Conservation (phyloP, 1,140 invertebrate genomes). For the Cotesia glomerata region DNA sequence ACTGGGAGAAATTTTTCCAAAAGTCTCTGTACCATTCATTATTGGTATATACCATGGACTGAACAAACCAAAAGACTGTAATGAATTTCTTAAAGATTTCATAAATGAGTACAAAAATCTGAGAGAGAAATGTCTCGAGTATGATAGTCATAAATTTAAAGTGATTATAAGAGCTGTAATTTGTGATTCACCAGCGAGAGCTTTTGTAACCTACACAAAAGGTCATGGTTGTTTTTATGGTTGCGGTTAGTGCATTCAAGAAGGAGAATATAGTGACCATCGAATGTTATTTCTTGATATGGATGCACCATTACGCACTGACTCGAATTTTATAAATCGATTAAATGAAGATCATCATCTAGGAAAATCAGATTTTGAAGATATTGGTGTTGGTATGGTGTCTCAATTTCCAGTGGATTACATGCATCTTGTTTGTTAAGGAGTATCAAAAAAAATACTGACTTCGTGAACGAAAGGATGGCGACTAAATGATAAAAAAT, state of each 20-base stretch:
- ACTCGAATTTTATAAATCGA: constrained; percentile 7
- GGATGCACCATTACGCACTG: constrained; percentile 11
- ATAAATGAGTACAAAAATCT: constrained; percentile 34
- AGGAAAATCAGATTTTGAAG: constrained; percentile 16
- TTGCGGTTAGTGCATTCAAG: constrained; percentile 30
- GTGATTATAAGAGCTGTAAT: constrained; percentile 37
- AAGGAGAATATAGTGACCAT: constrained; percentile 5
- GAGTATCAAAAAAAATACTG: constrained; percentile 52
- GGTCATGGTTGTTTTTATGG: constrained; percentile 22
- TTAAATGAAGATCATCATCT: constrained; percentile 7
- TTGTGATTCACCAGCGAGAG: constrained; percentile 38
- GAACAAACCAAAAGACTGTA: constrained; percentile 32
- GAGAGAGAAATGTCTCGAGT: constrained; percentile 28
- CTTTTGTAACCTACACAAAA: constrained; percentile 26
- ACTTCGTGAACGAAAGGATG: constrained; percentile 35
- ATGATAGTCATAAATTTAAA: constrained; percentile 19
- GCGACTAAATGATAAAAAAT: background rate
- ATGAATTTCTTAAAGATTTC: constrained; percentile 38
- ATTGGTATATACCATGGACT: constrained; percentile 39
- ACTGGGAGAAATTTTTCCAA: constrained; percentile 25
- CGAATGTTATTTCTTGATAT: constrained; percentile 19
- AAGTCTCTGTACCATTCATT: constrained; percentile 22
- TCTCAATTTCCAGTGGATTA: constrained; percentile 41
- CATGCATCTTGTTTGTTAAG: constrained; percentile 48
- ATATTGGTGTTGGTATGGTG: constrained; percentile 32